These are phyloP conservation scores for Reticulitermes speratus DNA, from an alignment of 1,140 invertebrate genomes.

Conservation along the genomic window DNA sequence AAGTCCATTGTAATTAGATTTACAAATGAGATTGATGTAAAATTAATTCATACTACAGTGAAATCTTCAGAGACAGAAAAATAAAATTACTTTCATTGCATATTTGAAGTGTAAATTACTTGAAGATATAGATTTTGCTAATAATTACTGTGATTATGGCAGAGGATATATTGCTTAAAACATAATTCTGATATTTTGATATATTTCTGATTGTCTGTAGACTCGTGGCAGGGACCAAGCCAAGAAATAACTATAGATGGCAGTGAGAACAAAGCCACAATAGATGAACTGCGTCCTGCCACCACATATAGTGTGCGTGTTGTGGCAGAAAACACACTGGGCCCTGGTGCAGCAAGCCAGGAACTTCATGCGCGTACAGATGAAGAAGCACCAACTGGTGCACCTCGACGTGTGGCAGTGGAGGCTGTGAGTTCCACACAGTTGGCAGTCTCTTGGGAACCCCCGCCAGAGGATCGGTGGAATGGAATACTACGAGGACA, in stretches of 20 bases:
- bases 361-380: slow-evolving; percentile 43
- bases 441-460: slow-evolving; percentile 51
- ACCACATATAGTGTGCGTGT: slow-evolving; percentile 53
- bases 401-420: slow-evolving; percentile 50
- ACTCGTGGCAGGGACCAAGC: slow-evolving; percentile 32
- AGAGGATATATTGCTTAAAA: not conserved
- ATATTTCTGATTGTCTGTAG: not conserved
- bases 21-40: too few relatives aligned
- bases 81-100: too few relatives aligned
- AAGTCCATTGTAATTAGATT: too few relatives aligned
- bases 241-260: slow-evolving; percentile 35
- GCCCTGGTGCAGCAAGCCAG: slow-evolving; percentile 48
- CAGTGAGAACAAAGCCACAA: slow-evolving; percentile 37
- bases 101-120: too few relatives aligned
- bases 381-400: slow-evolving; percentile 54
- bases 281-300: slow-evolving; percentile 50
- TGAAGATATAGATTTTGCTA: not conserved
- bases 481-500: slow-evolving; percentile 57
- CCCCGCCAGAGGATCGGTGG: slow-evolving; percentile 47
- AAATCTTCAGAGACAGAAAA: too few relatives aligned
- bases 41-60: too few relatives aligned
- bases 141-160: not conserved
- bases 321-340: slow-evolving; percentile 50
- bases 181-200: not conserved
- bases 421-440: slow-evolving; percentile 51